Percentiles rank a stretch among this genome's conserved stretches.
Evolutionary conservation across 2,797 vertebrate species (phyloP).

Genomic region (Platyrinchus mystaceus): DNA sequence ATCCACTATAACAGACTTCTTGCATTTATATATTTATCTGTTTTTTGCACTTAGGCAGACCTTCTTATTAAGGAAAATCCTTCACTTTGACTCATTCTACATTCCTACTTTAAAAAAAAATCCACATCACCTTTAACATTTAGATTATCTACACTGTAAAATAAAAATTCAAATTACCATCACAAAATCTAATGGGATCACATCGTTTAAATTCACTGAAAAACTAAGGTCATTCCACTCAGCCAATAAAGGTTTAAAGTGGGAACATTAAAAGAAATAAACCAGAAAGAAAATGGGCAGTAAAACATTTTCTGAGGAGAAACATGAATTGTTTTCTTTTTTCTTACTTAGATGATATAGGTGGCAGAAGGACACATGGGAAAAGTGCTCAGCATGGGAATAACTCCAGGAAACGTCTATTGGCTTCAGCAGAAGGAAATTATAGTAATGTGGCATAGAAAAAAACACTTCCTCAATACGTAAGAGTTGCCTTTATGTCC

Average conservation of each 20-base stretch:
- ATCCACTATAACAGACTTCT: neutral
- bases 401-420: neutral
- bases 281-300: neutral
- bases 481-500: neutral
- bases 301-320: neutral
- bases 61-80: neutral
- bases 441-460: rapidly evolving
- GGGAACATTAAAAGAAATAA: conserved; percentile 17
- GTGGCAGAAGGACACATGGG: neutral
- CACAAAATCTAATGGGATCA: conserved; percentile 44
- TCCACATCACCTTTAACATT: neutral
- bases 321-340: neutral
- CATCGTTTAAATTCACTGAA: conserved; percentile 1
- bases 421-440: neutral
- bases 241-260: conserved; percentile 42
- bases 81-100: neutral
- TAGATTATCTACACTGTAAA: conserved; percentile 31
- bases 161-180: conserved; percentile 53
- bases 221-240: conserved; percentile 10
- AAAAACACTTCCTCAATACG: neutral
- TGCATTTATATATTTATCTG: neutral
- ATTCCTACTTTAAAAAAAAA: neutral
- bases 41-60: neutral
- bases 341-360: neutral
- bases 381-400: neutral